phyloP scores from a whole-genome alignment of 1,140 invertebrate genomes.

The Babylonia areolata region DNA sequence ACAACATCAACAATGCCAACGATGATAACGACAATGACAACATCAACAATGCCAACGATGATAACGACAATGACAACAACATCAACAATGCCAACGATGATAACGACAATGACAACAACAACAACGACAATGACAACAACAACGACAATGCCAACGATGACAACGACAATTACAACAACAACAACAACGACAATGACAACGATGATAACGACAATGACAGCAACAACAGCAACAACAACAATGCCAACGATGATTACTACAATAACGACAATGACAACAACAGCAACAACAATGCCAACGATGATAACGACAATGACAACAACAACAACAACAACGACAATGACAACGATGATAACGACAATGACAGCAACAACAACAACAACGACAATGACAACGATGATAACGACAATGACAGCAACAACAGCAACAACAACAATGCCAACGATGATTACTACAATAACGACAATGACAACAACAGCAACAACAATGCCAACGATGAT shows the following conservation, averaged over 20 bases:
- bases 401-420: not conserved
- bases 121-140: constrained; percentile 57
- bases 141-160: not conserved
- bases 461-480: not conserved
- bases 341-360: constrained; percentile 22
- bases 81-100: not conserved
- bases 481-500: constrained; percentile 8
- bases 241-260: not conserved
- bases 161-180: not conserved
- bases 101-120: not conserved
- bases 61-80: not conserved
- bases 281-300: not conserved
- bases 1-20: not conserved
- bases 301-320: constrained; percentile 17
- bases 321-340: not conserved
- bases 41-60: constrained; percentile 57
- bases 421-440: constrained; percentile 5
- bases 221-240: not conserved
- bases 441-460: constrained; percentile 14
- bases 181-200: not conserved
- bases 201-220: constrained; percentile 58
- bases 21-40: not conserved
- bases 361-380: constrained; percentile 5
- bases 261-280: constrained; percentile 10
- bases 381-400: constrained; percentile 9